Evolutionary conservation across 2,888 invertebrate species (phyloP).

Genomic region (Schrankia costaestrigalis): DNA sequence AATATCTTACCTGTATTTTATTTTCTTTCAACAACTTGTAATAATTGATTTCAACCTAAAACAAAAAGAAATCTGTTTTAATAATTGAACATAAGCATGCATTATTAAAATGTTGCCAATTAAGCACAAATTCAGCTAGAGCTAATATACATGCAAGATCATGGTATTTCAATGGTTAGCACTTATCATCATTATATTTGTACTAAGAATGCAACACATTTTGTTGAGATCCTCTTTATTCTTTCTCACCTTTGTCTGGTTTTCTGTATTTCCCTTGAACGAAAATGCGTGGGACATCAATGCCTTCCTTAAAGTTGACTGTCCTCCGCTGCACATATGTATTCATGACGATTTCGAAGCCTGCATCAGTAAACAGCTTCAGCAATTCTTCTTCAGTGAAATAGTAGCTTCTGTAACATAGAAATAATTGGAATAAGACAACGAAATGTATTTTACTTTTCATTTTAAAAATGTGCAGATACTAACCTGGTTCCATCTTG

Average conservation of each 20-base stretch:
- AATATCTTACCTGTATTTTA: too few relatives aligned
- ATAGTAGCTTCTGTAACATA: conserved; percentile 85
- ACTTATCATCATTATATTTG: conserved; percentile 70
- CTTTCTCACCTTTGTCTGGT: conserved; percentile 44
- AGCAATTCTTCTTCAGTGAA: conserved; percentile 87
- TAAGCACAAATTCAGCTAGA: conserved; percentile 60
- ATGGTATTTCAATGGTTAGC: conserved; percentile 73
- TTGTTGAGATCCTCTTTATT: not conserved
- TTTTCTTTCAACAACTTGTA: not conserved
- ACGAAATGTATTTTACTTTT: too few relatives aligned
- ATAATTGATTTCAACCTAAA: conserved; percentile 1
- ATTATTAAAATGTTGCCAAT: not conserved
- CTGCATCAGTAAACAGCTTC: conserved; percentile 83
- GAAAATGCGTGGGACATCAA: conserved; percentile 95
- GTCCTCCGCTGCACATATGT: conserved; percentile 93
- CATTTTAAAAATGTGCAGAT: not conserved
- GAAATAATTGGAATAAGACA: too few relatives aligned
- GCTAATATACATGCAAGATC: conserved; percentile 80
- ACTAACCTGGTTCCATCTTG: conserved; percentile 95
- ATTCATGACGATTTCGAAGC: conserved; percentile 85
- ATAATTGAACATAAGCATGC: not conserved
- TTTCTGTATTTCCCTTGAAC: conserved; percentile 93
- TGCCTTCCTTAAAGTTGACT: conserved; percentile 93
- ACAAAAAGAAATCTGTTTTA: conserved; percentile 1
- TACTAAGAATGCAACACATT: too few relatives aligned